Conservation (phyloP, 1,140 invertebrate genomes). For the roundworm (Caenorhabditis elegans) region DNA sequence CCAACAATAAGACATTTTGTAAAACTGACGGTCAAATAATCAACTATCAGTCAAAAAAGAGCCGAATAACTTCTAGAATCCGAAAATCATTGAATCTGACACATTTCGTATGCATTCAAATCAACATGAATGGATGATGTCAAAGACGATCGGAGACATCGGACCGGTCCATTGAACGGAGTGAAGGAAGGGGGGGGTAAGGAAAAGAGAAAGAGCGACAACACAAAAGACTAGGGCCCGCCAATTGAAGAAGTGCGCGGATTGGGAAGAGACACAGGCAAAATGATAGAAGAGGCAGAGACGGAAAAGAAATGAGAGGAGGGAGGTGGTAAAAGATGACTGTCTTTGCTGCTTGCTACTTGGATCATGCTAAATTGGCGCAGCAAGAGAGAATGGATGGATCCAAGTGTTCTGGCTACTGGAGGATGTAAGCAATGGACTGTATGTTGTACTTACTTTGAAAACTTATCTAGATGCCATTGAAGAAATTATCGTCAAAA, state of each 20-base stretch:
- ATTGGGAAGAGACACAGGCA: constrained; percentile 3
- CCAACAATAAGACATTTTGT: too few species aligned
- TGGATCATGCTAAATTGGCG: not conserved
- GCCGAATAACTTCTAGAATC: too few species aligned
- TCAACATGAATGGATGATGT: not conserved
- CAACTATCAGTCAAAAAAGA: too few species aligned
- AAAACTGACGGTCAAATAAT: too few species aligned
- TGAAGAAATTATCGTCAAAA: too few species aligned
- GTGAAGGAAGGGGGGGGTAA: not conserved
- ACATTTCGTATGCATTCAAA: constrained; percentile 9
- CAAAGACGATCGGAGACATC: not conserved
- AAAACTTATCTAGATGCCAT: too few species aligned
- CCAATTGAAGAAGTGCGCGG: not conserved
- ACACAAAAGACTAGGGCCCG: constrained; percentile 25
- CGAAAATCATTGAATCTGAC: not conserved
- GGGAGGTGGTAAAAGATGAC: not conserved
- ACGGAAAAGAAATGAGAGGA: not conserved
- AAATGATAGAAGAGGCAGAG: not conserved
- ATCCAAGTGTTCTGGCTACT: too few species aligned
- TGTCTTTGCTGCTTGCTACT: not conserved
- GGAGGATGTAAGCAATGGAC: too few species aligned
- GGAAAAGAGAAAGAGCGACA: too few species aligned
- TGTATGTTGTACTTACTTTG: too few species aligned
- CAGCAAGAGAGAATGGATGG: not conserved
- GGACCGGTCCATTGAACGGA: constrained; percentile 18